These are phyloP conservation scores for Eulemur albifrons DNA, from an alignment of 2,797 vertebrate species.

Conservation along the genomic window DNA sequence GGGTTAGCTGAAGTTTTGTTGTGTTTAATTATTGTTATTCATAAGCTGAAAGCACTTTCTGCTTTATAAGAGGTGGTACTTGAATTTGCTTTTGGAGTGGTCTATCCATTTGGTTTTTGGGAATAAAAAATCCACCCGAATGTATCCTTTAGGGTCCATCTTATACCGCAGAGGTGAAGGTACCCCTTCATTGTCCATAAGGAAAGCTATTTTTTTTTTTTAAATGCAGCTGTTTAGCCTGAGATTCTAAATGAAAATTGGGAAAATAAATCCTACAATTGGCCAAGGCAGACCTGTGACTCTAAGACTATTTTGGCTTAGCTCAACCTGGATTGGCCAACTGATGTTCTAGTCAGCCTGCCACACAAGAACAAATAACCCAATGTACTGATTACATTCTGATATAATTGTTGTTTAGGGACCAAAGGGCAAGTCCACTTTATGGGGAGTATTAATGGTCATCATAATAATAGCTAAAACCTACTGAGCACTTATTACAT, in stretches of 20 bases:
- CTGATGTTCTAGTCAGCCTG: neutral
- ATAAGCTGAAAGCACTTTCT: neutral
- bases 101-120: neutral
- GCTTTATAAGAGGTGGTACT: neutral
- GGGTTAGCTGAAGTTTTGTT: neutral
- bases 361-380: neutral
- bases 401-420: neutral
- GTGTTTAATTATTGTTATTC: neutral
- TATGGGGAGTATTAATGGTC: neutral
- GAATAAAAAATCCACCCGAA: neutral
- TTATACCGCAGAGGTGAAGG: neutral
- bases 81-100: slow-evolving; percentile 1
- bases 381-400: neutral
- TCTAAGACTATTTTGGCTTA: neutral
- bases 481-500: neutral
- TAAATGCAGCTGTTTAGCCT: neutral
- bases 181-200: neutral
- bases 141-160: neutral
- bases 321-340: neutral
- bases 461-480: neutral
- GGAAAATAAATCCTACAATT: neutral
- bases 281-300: neutral
- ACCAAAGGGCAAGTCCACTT: neutral
- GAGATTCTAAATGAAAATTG: neutral
- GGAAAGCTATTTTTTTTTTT: neutral